Conservation (phyloP, 1,140 invertebrate genomes). For the Amyelois transitella region DNA sequence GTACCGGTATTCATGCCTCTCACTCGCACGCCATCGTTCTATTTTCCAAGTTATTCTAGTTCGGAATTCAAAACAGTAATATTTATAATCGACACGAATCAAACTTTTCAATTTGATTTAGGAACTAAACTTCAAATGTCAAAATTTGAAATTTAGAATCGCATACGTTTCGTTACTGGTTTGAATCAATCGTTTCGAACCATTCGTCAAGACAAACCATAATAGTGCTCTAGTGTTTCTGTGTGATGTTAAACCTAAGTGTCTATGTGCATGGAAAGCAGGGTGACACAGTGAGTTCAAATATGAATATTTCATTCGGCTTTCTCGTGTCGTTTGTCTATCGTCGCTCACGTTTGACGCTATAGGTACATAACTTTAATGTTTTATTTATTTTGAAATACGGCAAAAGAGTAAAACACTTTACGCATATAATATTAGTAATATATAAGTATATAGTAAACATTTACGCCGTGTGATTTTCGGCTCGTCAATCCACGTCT, state of each 20-base stretch:
- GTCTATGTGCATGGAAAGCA: not conserved
- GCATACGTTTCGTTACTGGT: no score
- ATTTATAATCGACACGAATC: not conserved
- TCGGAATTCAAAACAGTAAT: not conserved
- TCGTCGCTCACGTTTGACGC: not conserved
- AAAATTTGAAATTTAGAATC: not conserved
- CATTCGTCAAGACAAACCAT: not conserved
- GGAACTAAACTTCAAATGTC: no score
- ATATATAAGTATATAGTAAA: no score
- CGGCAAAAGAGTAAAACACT: no score
- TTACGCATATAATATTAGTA: no score
- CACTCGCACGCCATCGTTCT: slow-evolving; percentile 29
- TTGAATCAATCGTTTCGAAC: not conserved
- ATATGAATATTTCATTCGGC: not conserved
- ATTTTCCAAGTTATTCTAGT: not conserved
- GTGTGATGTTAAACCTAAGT: not conserved
- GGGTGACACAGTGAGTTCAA: not conserved
- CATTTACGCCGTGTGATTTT: no score
- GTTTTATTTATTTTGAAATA: no score
- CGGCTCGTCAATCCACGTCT: no score
- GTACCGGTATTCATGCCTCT: slow-evolving; percentile 29
- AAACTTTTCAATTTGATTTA: not conserved
- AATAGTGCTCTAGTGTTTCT: not conserved
- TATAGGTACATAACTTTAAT: no score
- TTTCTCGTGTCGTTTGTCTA: not conserved